Percentiles rank a stretch among this genome's conserved stretches.
phyloP scores from a whole-genome alignment of 2,113 vertebrate genomes.

The Smithornis capensis region DNA sequence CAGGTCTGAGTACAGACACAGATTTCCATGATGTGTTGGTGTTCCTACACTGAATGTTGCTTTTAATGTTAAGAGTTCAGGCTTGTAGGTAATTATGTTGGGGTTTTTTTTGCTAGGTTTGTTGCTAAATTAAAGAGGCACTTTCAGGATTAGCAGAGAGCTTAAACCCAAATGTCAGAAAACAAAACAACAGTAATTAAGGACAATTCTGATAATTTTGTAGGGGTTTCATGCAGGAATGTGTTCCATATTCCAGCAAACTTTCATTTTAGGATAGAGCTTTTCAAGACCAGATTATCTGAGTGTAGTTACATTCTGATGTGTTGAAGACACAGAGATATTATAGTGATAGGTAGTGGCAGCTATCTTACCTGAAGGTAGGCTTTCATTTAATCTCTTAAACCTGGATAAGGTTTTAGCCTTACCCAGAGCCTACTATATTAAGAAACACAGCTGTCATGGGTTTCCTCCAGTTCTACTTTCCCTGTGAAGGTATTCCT shows the following conservation, averaged over 20 bases:
- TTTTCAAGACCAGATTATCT: background rate
- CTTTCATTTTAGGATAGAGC: background rate
- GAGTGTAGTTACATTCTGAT: background rate
- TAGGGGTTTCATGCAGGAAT: background rate
- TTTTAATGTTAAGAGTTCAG: constrained; percentile 43
- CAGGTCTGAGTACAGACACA: background rate
- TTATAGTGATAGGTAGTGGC: background rate
- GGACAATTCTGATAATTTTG: background rate
- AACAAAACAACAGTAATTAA: constrained; percentile 53
- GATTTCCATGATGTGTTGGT: background rate
- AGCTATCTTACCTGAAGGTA: background rate
- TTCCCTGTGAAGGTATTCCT: background rate
- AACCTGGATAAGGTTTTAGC: background rate
- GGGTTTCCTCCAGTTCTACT: background rate
- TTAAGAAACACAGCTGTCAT: background rate
- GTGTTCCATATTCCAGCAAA: background rate
- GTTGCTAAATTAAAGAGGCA: constrained; percentile 27
- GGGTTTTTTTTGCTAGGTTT: background rate
- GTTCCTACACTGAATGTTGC: background rate
- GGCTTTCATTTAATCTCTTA: background rate
- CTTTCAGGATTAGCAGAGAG: constrained; percentile 42
- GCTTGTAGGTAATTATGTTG: constrained; percentile 1
- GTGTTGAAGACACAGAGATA: background rate
- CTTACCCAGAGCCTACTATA: background rate
- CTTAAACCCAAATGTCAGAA: constrained; percentile 34